Evolutionary conservation across 2,797 vertebrate species (phyloP), one percentile per base, ranked within the genome.

Genomic region (Rousettus madagascariensis): DNA sequence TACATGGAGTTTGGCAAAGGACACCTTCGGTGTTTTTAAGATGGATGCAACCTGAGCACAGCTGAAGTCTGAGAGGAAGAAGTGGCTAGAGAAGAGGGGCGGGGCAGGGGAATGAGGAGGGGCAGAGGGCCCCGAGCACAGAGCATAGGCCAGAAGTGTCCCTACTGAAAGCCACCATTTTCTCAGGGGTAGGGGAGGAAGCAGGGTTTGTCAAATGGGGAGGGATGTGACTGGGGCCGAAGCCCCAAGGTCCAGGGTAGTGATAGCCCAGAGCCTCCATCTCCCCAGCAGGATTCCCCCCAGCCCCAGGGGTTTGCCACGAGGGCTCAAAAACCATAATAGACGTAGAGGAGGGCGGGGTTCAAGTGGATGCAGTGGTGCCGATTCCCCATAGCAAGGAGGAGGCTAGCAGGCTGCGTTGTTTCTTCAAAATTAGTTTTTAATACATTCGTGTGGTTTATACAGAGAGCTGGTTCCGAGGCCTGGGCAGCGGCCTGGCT

Each of bases 371-470:
- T 1, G 1, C 15, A 0, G 49, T 0, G 84, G 53, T 12, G 30
- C 13, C 0, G 8, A 16, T 4, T 13, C 3, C 28, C 33, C 0
- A 0, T 7, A 13, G 36, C 22, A 88, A 88, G 61, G n/a, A 95
- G 2, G 57, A 95, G 63, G 80, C 57, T 46, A 28, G 66, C 17
- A 77, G 84, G 22, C 51, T 1, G 16, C 28, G 2, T 30, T 28
- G 79, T 71, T 96, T 82, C 96, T 97, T 91, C 97, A 97, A 97
- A 97, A 95, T 87, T 30, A 86, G 90, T 82, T 94, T 98, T 98
- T 98, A 98, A 98, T 98, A 97, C 97, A 97, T 94, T 98, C 97
- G 97, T 46, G 78, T 95, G 91, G 87, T 90, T 96, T 92, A 87
- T 59, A 96, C 91, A 92, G 79, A 96, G 80, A 90, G 89, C 69